Conservation (phyloP, 2,797 vertebrate genomes). For the Zenarchopterus dispar region DNA sequence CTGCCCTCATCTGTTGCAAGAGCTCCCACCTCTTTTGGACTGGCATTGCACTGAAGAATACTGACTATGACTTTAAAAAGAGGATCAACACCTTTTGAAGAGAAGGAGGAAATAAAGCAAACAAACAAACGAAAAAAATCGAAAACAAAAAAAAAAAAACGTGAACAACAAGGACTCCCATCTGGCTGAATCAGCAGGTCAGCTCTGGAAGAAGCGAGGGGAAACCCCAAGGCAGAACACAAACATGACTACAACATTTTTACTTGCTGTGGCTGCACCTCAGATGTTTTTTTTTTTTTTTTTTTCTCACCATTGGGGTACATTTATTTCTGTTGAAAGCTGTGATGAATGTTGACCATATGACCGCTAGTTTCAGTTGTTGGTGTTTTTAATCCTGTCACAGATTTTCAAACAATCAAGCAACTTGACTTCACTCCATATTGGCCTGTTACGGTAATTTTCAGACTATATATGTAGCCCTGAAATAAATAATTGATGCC, state of each 20-base stretch:
- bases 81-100: constrained; percentile 43
- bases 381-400: background rate
- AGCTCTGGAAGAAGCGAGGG: constrained; percentile 39
- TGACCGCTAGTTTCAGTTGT: constrained; percentile 5
- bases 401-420: background rate
- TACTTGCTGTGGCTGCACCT: constrained; percentile 27
- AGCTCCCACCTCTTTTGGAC: constrained; percentile 47
- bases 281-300: constrained; percentile 22
- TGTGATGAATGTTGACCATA: constrained; percentile 9
- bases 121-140: too few species aligned
- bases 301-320: background rate
- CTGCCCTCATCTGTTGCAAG: constrained; percentile 72
- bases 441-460: constrained; percentile 1
- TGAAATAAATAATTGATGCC: constrained; percentile 3
- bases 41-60: constrained; percentile 51
- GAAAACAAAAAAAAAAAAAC: constrained; percentile 5
- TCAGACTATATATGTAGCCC: constrained; percentile 1
- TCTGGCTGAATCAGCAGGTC: constrained; percentile 36
- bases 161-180: constrained; percentile 33
- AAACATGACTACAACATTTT: constrained; percentile 27
- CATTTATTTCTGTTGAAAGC: constrained; percentile 20
- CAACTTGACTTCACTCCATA: constrained; percentile 4
- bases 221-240: constrained; percentile 49
- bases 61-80: constrained; percentile 50
- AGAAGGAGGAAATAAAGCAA: background rate